Percentiles rank a stretch among this genome's conserved stretches.
These are phyloP conservation scores for Protomyctophum bolini DNA, from an alignment of 2,113 vertebrate species.

Conservation along the genomic window DNA sequence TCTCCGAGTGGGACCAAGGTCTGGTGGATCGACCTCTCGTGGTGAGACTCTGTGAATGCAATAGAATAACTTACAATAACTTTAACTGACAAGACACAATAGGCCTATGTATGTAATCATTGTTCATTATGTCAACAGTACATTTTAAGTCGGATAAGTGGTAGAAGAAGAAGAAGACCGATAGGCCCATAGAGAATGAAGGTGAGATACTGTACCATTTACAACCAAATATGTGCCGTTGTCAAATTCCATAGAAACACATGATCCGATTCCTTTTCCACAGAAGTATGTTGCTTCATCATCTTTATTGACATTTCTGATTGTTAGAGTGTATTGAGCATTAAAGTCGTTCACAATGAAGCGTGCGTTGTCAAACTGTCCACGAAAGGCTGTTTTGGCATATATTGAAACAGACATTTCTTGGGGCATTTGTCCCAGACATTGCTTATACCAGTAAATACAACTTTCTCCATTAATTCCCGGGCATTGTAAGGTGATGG, in stretches of 20 bases:
- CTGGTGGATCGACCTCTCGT: no score
- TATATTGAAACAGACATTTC: not conserved
- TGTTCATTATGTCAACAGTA: no score
- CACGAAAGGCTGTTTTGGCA: not conserved
- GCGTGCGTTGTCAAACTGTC: not conserved
- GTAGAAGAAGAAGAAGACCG: no score
- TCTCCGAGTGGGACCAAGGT: slow-evolving; percentile 31
- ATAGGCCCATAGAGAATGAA: not conserved
- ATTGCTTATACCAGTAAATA: not conserved
- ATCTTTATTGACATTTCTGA: not conserved
- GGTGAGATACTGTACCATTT: not conserved
- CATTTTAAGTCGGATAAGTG: no score
- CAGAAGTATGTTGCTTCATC: not conserved
- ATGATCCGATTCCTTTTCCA: not conserved
- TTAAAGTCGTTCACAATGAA: not conserved
- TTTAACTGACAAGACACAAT: no score
- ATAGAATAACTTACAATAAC: no score
- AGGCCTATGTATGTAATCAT: no score
- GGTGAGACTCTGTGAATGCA: no score
- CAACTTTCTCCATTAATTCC: not conserved
- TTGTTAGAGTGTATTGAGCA: not conserved
- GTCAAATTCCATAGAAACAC: not conserved
- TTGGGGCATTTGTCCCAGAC: not conserved
- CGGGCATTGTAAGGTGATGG: not conserved
- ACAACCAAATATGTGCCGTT: not conserved